Conservation (phyloP, 2,113 vertebrate genomes). For the Otolemur garnettii region DNA sequence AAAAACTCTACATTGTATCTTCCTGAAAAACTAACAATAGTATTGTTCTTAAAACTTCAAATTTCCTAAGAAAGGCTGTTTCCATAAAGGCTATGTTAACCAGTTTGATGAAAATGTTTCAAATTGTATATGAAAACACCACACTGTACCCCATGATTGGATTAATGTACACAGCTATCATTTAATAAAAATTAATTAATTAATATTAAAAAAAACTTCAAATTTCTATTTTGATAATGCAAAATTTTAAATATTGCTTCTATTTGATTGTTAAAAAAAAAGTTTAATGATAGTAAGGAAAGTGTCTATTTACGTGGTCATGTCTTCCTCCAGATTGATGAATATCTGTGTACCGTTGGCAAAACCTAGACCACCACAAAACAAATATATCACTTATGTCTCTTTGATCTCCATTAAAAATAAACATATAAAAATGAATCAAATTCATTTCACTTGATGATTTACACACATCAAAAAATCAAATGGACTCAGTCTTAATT, state of each 20-base stretch:
- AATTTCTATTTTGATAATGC: background rate
- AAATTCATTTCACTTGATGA: conserved; percentile 37
- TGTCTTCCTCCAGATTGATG: conserved; percentile 68
- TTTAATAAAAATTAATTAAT: too few relatives aligned
- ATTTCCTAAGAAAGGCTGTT: background rate
- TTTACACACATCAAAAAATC: background rate
- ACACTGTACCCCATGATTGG: too few relatives aligned
- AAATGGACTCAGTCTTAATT: background rate
- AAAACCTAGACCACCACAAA: background rate
- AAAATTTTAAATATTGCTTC: conserved; percentile 40
- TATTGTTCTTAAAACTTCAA: too few relatives aligned
- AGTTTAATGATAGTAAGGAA: conserved; percentile 45
- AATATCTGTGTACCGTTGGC: rapidly evolving
- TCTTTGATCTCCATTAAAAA: conserved; percentile 38
- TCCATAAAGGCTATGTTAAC: too few relatives aligned
- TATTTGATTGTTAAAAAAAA: conserved; percentile 2
- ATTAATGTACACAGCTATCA: too few relatives aligned
- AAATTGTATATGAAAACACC: too few relatives aligned
- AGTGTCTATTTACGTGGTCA: conserved; percentile 87
- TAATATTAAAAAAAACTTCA: background rate
- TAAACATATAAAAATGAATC: conserved; percentile 26
- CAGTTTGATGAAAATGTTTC: too few relatives aligned
- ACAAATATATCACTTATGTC: conserved; percentile 49
- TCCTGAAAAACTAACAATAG: conserved; percentile 14
- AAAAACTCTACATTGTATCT: background rate